Conservation (phyloP, 2,888 invertebrate species). For the Stenodema calcarata region DNA sequence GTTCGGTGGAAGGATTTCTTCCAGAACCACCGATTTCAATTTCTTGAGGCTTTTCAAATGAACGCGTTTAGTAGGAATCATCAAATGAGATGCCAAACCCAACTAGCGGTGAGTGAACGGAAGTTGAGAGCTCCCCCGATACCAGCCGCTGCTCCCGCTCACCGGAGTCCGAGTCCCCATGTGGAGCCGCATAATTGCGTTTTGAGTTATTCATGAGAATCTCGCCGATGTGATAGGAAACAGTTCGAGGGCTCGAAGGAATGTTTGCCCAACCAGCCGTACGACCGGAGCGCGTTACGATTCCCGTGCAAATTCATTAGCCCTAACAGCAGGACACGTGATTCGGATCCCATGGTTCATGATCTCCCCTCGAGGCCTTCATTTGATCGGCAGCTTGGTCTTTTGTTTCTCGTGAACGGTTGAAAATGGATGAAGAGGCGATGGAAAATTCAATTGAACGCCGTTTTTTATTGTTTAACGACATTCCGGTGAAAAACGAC, state of each 20-base stretch:
- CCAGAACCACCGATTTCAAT: no score
- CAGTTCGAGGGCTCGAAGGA: not conserved
- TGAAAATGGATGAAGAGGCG: no score
- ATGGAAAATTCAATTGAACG: no score
- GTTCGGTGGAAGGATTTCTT: no score
- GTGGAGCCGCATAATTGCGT: not conserved
- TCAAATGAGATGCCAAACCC: no score
- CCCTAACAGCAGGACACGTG: not conserved
- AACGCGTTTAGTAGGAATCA: no score
- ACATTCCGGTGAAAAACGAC: no score
- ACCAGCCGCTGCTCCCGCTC: not conserved
- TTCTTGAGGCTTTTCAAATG: no score
- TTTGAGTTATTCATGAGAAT: not conserved
- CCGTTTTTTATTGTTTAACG: no score
- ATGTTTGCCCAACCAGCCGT: not conserved
- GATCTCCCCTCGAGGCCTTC: not conserved
- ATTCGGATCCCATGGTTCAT: not conserved
- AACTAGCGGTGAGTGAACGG: no score
- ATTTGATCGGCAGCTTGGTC: not conserved
- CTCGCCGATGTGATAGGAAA: not conserved
- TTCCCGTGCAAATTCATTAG: not conserved
- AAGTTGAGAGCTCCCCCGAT: no score
- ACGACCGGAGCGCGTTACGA: not conserved
- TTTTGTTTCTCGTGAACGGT: not conserved
- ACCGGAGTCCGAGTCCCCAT: not conserved